Percentiles rank a stretch among this genome's conserved stretches.
These are phyloP conservation scores for Lathronympha strigana DNA, from an alignment of 2,888 invertebrate genomes.

Conservation along the genomic window DNA sequence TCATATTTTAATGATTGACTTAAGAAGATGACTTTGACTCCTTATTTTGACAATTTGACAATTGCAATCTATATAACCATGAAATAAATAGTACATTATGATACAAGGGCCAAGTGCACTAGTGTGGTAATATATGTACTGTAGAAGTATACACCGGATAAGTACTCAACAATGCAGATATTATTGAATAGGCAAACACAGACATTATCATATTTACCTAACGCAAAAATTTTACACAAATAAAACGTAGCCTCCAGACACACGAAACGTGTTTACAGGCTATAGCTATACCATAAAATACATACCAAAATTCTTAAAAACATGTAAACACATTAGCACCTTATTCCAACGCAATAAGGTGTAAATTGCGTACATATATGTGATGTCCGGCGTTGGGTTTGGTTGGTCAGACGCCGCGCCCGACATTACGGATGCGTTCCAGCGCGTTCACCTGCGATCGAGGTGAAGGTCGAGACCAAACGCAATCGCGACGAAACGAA, in stretches of 20 bases:
- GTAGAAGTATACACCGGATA: neutral
- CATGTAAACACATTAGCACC: neutral
- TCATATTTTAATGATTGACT: too few relatives aligned
- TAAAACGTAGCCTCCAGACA: slow-evolving; percentile 24
- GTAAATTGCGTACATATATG: neutral
- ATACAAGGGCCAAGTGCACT: too few relatives aligned
- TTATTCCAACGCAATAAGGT: neutral
- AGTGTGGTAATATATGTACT: too few relatives aligned
- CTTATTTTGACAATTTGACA: too few relatives aligned
- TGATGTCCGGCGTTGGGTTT: slow-evolving; percentile 24
- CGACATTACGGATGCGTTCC: slow-evolving; percentile 54
- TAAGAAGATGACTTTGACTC: too few relatives aligned
- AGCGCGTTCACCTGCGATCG: slow-evolving; percentile 75
- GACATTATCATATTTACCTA: slow-evolving; percentile 5
- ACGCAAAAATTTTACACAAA: slow-evolving; percentile 11
- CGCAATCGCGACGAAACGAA: slow-evolving; percentile 43
- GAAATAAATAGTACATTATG: too few relatives aligned
- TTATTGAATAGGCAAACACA: neutral
- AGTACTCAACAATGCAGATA: neutral
- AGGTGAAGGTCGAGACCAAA: slow-evolving; percentile 77
- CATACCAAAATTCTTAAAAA: too few relatives aligned
- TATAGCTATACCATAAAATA: slow-evolving; percentile 8
- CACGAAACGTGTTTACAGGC: slow-evolving; percentile 27
- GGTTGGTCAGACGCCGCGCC: slow-evolving; percentile 42
- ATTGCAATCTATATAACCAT: too few relatives aligned